phyloP scores from a whole-genome alignment of 2,797 vertebrate species.

The Ambastaia sidthimunki region DNA sequence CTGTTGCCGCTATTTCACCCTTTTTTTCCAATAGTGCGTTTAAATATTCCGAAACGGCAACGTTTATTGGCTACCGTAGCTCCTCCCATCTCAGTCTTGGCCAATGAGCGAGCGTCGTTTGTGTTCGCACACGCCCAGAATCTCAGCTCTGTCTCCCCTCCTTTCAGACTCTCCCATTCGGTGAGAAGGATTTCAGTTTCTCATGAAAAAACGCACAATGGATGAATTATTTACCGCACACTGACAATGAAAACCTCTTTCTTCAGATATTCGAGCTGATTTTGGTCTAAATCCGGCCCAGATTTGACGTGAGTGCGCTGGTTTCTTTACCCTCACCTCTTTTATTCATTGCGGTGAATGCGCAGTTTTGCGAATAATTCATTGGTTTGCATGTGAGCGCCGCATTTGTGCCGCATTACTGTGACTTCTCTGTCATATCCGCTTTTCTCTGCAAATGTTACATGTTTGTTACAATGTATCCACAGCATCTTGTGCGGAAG shows the following conservation, averaged over 20 bases:
- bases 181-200: conserved; percentile 34
- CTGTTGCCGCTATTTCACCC: not conserved
- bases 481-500: conserved; percentile 25
- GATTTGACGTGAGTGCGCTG: conserved; percentile 50
- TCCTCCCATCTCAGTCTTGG: not conserved
- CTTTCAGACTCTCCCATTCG: conserved; percentile 32
- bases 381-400: not conserved
- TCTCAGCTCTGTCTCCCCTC: conserved; percentile 48
- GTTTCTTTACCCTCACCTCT: conserved; percentile 19
- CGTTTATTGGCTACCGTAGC: conserved; percentile 26
- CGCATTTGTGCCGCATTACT: not conserved
- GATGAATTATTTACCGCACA: conserved; percentile 16
- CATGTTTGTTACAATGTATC: too few relatives aligned
- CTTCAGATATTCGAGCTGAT: conserved; percentile 26
- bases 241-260: conserved; percentile 17
- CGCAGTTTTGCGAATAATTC: conserved; percentile 43
- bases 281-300: conserved; percentile 14
- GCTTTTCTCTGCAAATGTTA: too few relatives aligned
- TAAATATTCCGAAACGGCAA: conserved; percentile 13
- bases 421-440: not conserved
- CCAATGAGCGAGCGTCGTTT: conserved; percentile 13
- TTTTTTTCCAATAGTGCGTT: conserved; percentile 1
- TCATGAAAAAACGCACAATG: not conserved
- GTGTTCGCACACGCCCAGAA: conserved; percentile 27
- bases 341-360: conserved; percentile 14